Conservation (phyloP, 1,140 invertebrate species). For the Argopecten irradians region DNA sequence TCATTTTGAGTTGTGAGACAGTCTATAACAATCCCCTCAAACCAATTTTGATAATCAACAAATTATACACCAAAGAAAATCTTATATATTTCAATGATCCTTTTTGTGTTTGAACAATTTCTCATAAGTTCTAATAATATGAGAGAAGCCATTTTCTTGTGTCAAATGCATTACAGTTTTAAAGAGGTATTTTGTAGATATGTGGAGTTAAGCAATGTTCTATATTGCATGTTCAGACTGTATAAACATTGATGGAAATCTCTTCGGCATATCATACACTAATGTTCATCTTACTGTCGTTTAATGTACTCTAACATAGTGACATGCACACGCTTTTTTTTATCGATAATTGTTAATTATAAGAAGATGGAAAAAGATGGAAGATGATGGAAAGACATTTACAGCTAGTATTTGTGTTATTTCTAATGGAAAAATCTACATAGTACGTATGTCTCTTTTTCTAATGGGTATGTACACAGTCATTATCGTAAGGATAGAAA, state of each 20-base stretch:
- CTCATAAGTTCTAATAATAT: not conserved
- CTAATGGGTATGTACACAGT: not conserved
- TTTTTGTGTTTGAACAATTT: not conserved
- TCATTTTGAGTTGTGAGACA: not conserved
- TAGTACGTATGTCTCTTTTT: not conserved
- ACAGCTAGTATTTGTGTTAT: not conserved
- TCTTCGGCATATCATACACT: not conserved
- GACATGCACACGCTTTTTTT: not conserved
- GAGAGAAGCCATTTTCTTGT: not conserved
- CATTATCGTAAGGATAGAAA: not conserved
- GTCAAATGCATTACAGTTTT: not conserved
- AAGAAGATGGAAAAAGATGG: conserved; percentile 10
- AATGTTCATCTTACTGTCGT: not conserved
- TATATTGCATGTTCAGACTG: not conserved
- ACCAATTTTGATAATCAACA: not conserved
- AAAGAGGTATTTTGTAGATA: not conserved
- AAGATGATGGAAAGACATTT: conserved; percentile 6
- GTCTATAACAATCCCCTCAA: not conserved
- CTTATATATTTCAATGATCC: not conserved
- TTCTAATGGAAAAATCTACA: conserved; percentile 12
- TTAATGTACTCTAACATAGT: not conserved
- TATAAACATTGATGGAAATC: not conserved
- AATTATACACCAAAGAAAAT: not conserved
- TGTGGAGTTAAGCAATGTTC: not conserved
- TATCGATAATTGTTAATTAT: conserved; percentile 19